Evolutionary conservation across 1,140 invertebrate genomes (phyloP).

Genomic region (Drosophila seguyi): DNA sequence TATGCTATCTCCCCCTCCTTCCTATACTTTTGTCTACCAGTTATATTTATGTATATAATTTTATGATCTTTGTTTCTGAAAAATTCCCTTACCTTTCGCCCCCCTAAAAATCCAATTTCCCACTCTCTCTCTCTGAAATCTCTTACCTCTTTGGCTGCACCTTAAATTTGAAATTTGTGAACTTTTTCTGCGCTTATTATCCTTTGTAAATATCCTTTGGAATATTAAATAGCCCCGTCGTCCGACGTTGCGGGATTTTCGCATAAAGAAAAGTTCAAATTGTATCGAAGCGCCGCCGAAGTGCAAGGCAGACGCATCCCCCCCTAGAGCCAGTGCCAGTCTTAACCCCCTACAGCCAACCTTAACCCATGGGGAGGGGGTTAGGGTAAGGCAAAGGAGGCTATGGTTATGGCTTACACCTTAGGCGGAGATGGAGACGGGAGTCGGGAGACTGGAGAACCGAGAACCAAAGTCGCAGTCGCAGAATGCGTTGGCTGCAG

Average conservation of each 20-base stretch:
- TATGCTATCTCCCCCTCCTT: not conserved
- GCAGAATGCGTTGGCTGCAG: constrained; percentile 48
- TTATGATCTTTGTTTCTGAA: not conserved
- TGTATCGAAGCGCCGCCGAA: constrained; percentile 71
- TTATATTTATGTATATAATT: not conserved
- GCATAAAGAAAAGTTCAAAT: constrained; percentile 80
- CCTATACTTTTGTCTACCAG: too few relatives aligned
- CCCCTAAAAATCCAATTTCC: not conserved
- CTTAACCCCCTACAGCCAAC: constrained; percentile 9
- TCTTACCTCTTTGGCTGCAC: not conserved
- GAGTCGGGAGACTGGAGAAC: not conserved
- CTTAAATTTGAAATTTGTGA: constrained; percentile 1
- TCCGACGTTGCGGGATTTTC: constrained; percentile 32
- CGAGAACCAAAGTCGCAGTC: constrained; percentile 34
- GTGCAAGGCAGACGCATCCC: constrained; percentile 44
- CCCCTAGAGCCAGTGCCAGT: not conserved
- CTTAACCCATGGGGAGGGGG: constrained; percentile 32
- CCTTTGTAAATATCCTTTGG: constrained; percentile 16
- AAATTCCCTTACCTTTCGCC: not conserved
- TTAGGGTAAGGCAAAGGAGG: not conserved
- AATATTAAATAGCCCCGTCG: constrained; percentile 16
- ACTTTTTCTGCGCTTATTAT: constrained; percentile 7
- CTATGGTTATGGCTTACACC: constrained; percentile 29
- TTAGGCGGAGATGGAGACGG: constrained; percentile 3
- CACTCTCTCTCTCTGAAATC: not conserved